These are phyloP conservation scores for Xiphophorus couchianus DNA, from an alignment of 2,113 vertebrate genomes.

Conservation along the genomic window DNA sequence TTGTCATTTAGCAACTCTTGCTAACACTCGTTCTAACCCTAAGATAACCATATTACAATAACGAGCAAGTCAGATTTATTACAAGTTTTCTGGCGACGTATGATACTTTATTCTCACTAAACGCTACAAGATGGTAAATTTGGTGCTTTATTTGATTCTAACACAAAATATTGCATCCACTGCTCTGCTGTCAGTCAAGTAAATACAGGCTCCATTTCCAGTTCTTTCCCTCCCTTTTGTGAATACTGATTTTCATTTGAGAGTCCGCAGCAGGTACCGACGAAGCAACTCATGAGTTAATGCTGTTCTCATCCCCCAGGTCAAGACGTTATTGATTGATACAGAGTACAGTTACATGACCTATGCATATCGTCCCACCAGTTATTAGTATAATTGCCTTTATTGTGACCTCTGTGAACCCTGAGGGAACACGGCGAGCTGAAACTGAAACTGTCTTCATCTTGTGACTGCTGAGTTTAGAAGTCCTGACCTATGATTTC, in stretches of 20 bases:
- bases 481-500: slow-evolving; percentile 58
- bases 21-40: neutral
- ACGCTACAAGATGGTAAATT: slow-evolving; percentile 32
- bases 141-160: neutral
- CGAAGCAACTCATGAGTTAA: slow-evolving; percentile 41
- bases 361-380: slow-evolving; percentile 45
- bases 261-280: slow-evolving; percentile 50
- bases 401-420: slow-evolving; percentile 56
- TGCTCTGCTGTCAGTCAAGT: slow-evolving; percentile 46
- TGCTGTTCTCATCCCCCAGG: slow-evolving; percentile 63
- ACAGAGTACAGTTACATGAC: slow-evolving; percentile 68
- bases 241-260: slow-evolving; percentile 65
- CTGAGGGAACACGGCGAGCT: slow-evolving; percentile 34
- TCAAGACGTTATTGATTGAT: slow-evolving; percentile 72
- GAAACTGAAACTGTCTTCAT: slow-evolving; percentile 12
- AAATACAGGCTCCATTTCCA: neutral
- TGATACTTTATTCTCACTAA: slow-evolving; percentile 33
- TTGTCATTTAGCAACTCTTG: slow-evolving; percentile 17
- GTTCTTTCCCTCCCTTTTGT: neutral
- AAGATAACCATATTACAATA: slow-evolving; percentile 3
- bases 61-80: slow-evolving; percentile 15
- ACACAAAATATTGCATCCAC: slow-evolving; percentile 1
- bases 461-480: slow-evolving; percentile 24
- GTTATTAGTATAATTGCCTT: slow-evolving; percentile 69
- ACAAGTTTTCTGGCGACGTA: slow-evolving; percentile 45